phyloP scores from a whole-genome alignment of 1,140 invertebrate genomes.

The Bombus difficillimus region DNA sequence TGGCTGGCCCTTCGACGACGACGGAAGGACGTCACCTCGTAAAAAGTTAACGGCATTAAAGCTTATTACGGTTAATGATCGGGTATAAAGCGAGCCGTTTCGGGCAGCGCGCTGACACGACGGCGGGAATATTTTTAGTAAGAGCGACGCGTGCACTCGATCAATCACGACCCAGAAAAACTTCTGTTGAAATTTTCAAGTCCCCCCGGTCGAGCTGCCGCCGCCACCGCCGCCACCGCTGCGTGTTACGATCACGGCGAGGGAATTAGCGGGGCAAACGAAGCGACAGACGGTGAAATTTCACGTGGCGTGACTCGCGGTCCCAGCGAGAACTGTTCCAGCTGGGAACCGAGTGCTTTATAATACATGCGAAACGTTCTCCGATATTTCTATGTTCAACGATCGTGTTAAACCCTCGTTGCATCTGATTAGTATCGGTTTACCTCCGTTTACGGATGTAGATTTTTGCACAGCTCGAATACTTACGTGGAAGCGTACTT shows the following conservation, averaged over 20 bases:
- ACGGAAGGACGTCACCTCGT: neutral
- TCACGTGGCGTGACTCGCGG: conserved; percentile 30
- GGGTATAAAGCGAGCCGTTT: neutral
- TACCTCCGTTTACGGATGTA: neutral
- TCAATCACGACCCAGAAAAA: conserved; percentile 52
- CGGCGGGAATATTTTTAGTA: conserved; percentile 20
- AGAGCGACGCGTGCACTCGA: conserved; percentile 29
- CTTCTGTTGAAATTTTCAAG: conserved; percentile 37
- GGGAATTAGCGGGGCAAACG: conserved; percentile 30
- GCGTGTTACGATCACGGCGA: conserved; percentile 12
- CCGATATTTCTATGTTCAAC: neutral
- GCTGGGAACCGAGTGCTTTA: neutral
- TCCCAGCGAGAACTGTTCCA: conserved; percentile 4
- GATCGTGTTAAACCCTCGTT: neutral
- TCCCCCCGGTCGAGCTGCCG: neutral
- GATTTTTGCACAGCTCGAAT: neutral
- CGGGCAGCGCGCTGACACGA: neutral
- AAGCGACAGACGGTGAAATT: conserved; percentile 49
- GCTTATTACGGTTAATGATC: conserved; percentile 32
- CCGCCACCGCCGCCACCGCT: neutral
- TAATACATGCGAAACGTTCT: conserved; percentile 4
- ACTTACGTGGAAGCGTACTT: too few species aligned
- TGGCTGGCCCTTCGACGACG: neutral
- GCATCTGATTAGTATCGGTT: neutral
- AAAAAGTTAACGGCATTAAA: conserved; percentile 9